A percentile compares a stretch with the other conserved stretches of the same genome.
phyloP scores from a whole-genome alignment of 2,797 vertebrate genomes.

The Thaleichthys pacificus region DNA sequence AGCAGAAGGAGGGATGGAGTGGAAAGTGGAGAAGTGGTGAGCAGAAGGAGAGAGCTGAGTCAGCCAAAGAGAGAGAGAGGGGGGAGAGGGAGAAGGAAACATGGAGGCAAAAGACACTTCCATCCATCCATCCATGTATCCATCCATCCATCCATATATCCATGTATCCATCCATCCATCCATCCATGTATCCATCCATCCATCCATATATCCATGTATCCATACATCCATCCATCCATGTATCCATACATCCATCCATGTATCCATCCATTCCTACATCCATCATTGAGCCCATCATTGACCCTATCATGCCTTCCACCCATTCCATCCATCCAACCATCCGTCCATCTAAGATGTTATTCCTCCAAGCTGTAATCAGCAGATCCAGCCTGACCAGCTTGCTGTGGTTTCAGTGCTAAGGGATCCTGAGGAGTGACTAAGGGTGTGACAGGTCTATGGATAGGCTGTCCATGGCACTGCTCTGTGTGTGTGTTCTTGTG shows the following conservation, averaged over 20 bases:
- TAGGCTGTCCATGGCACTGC: not conserved
- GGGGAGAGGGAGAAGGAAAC: conserved; percentile 19
- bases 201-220: too few relatives aligned
- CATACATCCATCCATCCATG: too few relatives aligned
- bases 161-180: too few relatives aligned
- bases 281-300: too few relatives aligned
- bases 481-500: not conserved
- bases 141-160: too few relatives aligned
- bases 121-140: too few relatives aligned
- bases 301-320: too few relatives aligned
- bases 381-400: conserved; percentile 1
- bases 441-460: conserved; percentile 8
- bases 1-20: not conserved
- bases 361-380: conserved; percentile 25
- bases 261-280: too few relatives aligned
- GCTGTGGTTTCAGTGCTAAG: conserved; percentile 16
- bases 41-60: not conserved
- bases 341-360: not conserved
- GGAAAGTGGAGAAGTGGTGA: not conserved
- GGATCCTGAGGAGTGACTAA: conserved; percentile 24
- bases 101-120: not conserved
- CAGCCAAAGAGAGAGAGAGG: not conserved
- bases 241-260: too few relatives aligned
- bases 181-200: too few relatives aligned
- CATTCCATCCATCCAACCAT: too few relatives aligned